Base-by-base conservation (phyloP, 2,113 vertebrate genomes). In the Cepphus grylle region DNA sequence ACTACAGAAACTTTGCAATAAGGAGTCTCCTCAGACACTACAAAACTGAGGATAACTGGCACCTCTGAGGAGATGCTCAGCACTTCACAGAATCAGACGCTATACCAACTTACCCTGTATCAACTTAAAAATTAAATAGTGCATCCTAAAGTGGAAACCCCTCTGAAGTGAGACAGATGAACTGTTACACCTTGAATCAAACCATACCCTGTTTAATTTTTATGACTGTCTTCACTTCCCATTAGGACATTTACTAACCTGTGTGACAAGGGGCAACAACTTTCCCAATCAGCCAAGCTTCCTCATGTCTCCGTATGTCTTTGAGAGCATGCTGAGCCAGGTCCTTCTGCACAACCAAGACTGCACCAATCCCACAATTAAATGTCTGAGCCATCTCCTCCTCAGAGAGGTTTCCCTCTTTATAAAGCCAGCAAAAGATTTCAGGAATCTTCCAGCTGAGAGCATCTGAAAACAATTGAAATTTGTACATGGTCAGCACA, bases 391-490 rank as follows among this genome's bases (percentile, higher is more conserved):
- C 96, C 99, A 99, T 98, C 96, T 99, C 99, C 74, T 98, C 97
- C 86, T 98, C 98, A 14, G 98, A 98, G 50, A 99, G 97, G 22
- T 86, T 94, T 6, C 99, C 99, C 47, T 98, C 98, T 80, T 86
- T 96, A 65, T 99, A 98, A 26, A 99, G 98, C 99, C 99, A 99
- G 58, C 98, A 98, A 63, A 99, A 99, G 67, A 99, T 98, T 0
- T 98, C 91, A 2, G 99, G 99, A 86, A 99, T 97, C 94, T 94
- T 98, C 99, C 99, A 99, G 4, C 93, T 98, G 45, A 97, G 97
- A 7, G 99, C 99, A 36, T 99, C 99, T 99, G 96, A 59, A 95
- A 93, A 82, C 1, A 5, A 82, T 82, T 34, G 55, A 47, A 43
- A 94, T 73, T 59, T 13, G 25, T 45, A n/a, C 36, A 58, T 27